Evolutionary conservation across 2,888 invertebrate genomes (phyloP), one percentile per base, ranked within the genome.

Genomic region (Apodemia duryi): DNA sequence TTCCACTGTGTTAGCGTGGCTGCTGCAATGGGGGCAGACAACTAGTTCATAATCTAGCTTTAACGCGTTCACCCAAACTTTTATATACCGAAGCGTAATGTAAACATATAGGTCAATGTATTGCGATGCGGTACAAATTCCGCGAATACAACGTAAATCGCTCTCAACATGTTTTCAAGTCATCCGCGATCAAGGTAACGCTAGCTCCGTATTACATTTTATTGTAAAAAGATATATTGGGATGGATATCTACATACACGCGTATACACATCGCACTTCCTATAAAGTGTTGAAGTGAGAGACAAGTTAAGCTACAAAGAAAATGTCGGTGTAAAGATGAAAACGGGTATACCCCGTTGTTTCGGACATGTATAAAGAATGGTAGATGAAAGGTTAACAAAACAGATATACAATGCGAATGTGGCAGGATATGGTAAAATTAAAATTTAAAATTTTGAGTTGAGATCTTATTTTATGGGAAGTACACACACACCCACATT

Each of bases 81-180:
- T 54, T 87, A 83, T 60, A 79, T 86, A 81, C 88, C 35, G 35
- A 35, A 88, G 88, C 88, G 85, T 70, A 78, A 80, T 73, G 75
- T 85, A 86, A 86, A 86, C 86, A 85, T 66, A 71, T 75, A 72
- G 86, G 86, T 86, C 86, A 86, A 85, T 74, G 86, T 74, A 81
- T 86, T n/a, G 62, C 41, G 80, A 81, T 82, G 69, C 68, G 73
- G 69, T 51, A 43, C 66, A 69, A 72, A 76, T 85, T 84, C 84
- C 73, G 74, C 73, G 84, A 84, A 85, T 70, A 73, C 70, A 70
- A 74, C 73, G 76, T 68, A 66, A 68, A 70, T 66, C 66, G 68
- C 70, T 71, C 69, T 69, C 71, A 73, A 71, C 72, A 71, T 74
- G 76, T 63, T 69, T 62, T 63, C 75, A 65, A 70, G 64, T 70